Evolutionary conservation across 2,113 vertebrate genomes (phyloP), one percentile per base, ranked within the genome.

Genomic region (Epinephelus lanceolatus): DNA sequence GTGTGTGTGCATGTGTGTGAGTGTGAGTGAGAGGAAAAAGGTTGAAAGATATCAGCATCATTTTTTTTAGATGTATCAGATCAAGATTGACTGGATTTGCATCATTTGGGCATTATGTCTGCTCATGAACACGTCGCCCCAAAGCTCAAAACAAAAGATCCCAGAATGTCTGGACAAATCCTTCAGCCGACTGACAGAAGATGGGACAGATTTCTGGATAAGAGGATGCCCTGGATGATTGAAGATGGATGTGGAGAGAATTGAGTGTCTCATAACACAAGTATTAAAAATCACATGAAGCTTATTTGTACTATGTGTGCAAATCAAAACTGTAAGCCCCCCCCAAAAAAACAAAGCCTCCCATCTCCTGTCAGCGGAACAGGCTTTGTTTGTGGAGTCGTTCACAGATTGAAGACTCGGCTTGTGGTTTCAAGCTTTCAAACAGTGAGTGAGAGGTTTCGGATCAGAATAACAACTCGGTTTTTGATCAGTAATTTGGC

Each of bases 151-250:
- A 82, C 65, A 70, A 77, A 78, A 77, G n/a, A 66, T 56, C 61
- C 57, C 71, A 82, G 71, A 51, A 57, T 87, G 80, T 83, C 67
- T 70, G 21, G 45, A 82, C 78, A 80, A 87, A 91, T 82, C 81
- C 40, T 74, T 60, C 25, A 77, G 76, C 88, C 71, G 51, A 78
- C 59, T 77, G 77, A 83, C 80, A 85, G 81, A 84, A 11, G 52
- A 85, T 13, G 47, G 63, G 81, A 85, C 73, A 84, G 62, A 86
- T 84, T 89, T 87, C 13, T 81, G 69, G 69, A 84, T 79, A 55
- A 6, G 13, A 72, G 23, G 73, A 66, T 45, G 51, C 56, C 60
- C 61, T 30, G 51, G 76, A 74, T 6, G n/a, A 60, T 25, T 78
- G 57, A 52, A 56, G 55, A 72, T 12, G n/a, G 27, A 80, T 71